phyloP scores from a whole-genome alignment of 2,888 invertebrate genomes.

The Monochamus alternatus region DNA sequence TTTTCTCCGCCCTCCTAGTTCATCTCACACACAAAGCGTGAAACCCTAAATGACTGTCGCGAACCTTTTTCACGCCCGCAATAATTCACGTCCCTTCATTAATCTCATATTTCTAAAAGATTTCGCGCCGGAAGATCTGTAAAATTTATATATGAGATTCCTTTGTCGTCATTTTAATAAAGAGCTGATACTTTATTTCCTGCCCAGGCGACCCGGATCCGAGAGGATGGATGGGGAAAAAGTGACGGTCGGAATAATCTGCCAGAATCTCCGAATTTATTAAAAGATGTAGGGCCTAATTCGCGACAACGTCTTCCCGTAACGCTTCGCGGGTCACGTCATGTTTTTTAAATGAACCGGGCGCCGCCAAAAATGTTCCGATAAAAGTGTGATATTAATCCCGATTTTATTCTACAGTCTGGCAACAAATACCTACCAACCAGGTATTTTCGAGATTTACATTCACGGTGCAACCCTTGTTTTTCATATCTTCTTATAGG shows the following conservation, averaged over 20 bases:
- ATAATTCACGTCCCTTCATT: slow-evolving; percentile 9
- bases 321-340: not conserved
- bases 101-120: slow-evolving; percentile 9
- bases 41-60: slow-evolving; percentile 3
- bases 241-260: slow-evolving; percentile 7
- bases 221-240: not conserved
- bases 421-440: too few relatives aligned
- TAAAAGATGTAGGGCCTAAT: slow-evolving; percentile 8
- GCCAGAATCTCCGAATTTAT: not conserved
- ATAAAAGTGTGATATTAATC: too few relatives aligned
- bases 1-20: not conserved
- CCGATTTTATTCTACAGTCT: too few relatives aligned
- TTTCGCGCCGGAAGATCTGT: not conserved
- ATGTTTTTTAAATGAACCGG: slow-evolving; percentile 1
- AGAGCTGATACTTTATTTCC: slow-evolving; percentile 10
- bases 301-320: not conserved
- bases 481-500: too few relatives aligned
- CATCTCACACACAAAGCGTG: not conserved
- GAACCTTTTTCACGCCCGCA: not conserved
- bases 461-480: too few relatives aligned
- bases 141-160: slow-evolving; percentile 1
- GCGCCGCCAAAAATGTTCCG: too few relatives aligned
- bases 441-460: too few relatives aligned
- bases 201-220: not conserved
- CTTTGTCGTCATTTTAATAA: slow-evolving; percentile 4